Conservation (phyloP, 2,888 invertebrate species). For the Drosophila merina region DNA sequence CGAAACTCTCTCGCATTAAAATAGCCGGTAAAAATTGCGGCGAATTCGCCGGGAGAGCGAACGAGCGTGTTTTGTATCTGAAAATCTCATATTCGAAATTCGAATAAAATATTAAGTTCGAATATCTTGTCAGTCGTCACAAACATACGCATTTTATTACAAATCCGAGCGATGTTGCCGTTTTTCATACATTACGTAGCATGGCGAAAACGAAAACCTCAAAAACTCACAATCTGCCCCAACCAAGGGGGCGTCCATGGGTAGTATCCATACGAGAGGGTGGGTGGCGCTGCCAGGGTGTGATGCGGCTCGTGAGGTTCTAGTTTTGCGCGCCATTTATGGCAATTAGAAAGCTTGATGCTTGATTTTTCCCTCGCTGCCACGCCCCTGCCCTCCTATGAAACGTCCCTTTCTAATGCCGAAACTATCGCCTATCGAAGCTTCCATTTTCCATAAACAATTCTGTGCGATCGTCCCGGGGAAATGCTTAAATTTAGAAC, state of each 20-base stretch:
- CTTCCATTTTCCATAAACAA: constrained; percentile 52
- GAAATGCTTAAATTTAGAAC: constrained; percentile 44
- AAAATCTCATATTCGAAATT: constrained; percentile 64
- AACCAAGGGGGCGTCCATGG: neutral
- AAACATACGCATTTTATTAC: constrained; percentile 59
- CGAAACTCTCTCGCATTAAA: constrained; percentile 44
- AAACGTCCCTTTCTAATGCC: neutral
- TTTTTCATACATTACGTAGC: constrained; percentile 67
- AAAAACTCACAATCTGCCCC: constrained; percentile 12
- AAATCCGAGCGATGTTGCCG: constrained; percentile 67
- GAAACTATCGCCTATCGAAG: neutral
- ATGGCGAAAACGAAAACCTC: constrained; percentile 62
- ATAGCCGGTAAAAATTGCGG: constrained; percentile 35
- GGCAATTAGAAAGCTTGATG: constrained; percentile 64
- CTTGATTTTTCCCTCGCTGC: constrained; percentile 34
- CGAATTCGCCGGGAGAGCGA: constrained; percentile 34
- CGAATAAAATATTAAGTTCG: constrained; percentile 76
- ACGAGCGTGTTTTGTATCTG: constrained; percentile 3
- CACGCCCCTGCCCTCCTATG: constrained; percentile 33
- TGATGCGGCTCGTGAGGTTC: constrained; percentile 34
- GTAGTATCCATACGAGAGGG: neutral
- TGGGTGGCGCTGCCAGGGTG: neutral
- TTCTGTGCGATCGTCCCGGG: constrained; percentile 34
- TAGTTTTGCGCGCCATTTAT: constrained; percentile 66
- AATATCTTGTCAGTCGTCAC: constrained; percentile 57